A percentile compares a stretch with the other conserved stretches of the same genome.
Evolutionary conservation across 2,888 invertebrate species (phyloP).

Genomic region (Anthrax anthrax): DNA sequence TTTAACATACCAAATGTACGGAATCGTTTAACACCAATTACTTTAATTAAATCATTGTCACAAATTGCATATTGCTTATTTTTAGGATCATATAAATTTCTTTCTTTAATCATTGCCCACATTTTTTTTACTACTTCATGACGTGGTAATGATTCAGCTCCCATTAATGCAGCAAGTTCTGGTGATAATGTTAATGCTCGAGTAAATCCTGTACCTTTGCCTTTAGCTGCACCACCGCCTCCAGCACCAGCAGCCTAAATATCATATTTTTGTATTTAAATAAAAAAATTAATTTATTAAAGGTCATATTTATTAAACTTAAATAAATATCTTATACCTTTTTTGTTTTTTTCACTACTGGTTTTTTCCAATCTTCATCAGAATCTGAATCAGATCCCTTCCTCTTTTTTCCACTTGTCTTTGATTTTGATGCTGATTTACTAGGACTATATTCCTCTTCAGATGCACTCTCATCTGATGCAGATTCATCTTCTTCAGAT

Average conservation of each 20-base stretch:
- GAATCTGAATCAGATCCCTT: constrained; percentile 52
- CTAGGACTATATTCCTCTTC: constrained; percentile 45
- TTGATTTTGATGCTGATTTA: constrained; percentile 34
- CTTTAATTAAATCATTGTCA: constrained; percentile 75
- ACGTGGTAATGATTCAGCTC: constrained; percentile 67
- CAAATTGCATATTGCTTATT: constrained; percentile 92
- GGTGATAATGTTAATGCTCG: constrained; percentile 72
- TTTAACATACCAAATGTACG: constrained; percentile 96
- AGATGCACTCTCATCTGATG: constrained; percentile 36
- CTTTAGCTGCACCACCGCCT: constrained; percentile 31
- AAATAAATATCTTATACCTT: constrained; percentile 9
- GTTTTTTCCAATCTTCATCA: constrained; percentile 54
- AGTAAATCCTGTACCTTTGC: constrained; percentile 65
- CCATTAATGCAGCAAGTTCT: constrained; percentile 64
- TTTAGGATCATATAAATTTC: constrained; percentile 80
- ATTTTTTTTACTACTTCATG: constrained; percentile 83
- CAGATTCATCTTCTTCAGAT: constrained; percentile 23
- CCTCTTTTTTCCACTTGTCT: constrained; percentile 27
- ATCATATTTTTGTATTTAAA: not conserved
- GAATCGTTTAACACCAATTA: constrained; percentile 85
- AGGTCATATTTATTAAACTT: not conserved
- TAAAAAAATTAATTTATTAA: not conserved
- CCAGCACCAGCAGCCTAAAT: not conserved
- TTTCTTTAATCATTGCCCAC: constrained; percentile 81
- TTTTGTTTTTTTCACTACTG: constrained; percentile 34